Base-by-base conservation (phyloP, 2,888 invertebrate species). In the Drosophila nr. fundita region DNA sequence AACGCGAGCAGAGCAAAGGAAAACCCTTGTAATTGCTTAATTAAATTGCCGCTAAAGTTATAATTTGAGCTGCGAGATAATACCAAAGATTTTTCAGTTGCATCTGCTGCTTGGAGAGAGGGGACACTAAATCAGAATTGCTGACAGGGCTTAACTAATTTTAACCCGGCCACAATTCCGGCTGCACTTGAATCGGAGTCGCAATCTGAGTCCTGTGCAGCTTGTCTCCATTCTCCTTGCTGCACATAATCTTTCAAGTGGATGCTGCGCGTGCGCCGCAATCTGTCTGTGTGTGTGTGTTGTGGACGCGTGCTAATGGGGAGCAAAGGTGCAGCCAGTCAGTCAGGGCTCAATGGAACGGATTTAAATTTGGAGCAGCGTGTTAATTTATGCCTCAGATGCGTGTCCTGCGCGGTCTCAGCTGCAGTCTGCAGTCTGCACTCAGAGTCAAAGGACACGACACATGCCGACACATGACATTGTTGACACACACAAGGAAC, bases 81-180 rank as follows among this genome's bases (percentile, higher is more conserved):
- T 27, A 32, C 60, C 36, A 24, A 53, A 42, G 27, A 48, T 50
- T 32, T n/a, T 38, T 27, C 38, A 29, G 63, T 63, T 89, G 78
- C 90, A 90, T 89, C 89, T 90, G 90, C 80, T 58, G 60, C 61
- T 62, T 62, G 63, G 68, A 24, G 8, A 2, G 15, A 32, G 55
- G 49, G 68, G 73, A 64, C 77, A 83, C 77, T 91, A 91, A 91
- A 91, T 91, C 91, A 87, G 90, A 90, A 91, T 91, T 91, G 89
- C 76, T 87, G 91, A 91, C 91, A 91, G 82, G 76, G 83, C 86
- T 78, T 73, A 66, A 91, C 91, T 90, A 91, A 91, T 91, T 91
- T 88, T 84, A 91, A 89, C 81, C 78, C 77, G 78, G 73, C 73
- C 60, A 72, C 83, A 70, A 79, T 83, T 82, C 75, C 68, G 74